Evolutionary conservation across 30 jellyfish, hydroid and myxozoan species (phyloP), one percentile per base, ranked within the genome.

Genomic region (Nemopilema nomurai): DNA sequence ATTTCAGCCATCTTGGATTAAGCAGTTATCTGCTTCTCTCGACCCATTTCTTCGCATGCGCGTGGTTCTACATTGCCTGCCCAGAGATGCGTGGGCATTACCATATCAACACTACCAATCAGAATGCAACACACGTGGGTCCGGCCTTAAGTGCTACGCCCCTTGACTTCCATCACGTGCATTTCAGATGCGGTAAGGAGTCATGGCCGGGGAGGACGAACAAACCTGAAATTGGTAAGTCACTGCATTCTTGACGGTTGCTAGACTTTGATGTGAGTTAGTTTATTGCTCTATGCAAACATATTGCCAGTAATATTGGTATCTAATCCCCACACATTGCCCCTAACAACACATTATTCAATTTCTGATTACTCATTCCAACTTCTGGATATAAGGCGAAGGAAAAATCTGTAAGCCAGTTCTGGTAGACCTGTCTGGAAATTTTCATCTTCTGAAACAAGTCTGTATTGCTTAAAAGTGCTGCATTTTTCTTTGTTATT

Each of bases 1-100:
- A 70, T 70, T 29, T 70, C 69, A 73, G 83, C 69, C 29, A 30
- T 20, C 30, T 73, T 32, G 83, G 70, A 22, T 30, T 73, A 66
- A 30, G 41, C 70, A 73, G 83, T 32, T 85, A 74, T 69, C 71
- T 85, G 83, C 20, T 53, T 30, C 41, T 85, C 65, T 16, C 76
- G 49, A 74, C 73, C 18, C 94, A 85, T 41, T 75, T 20, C 16
- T 74, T 72, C 76, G 88, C 94, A 1, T 85, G 94, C 65, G 62
- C 32, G 6, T 85, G 89, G 89, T 85, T 85, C 74, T 32, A 51
- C 72, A 1, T 74, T 51, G 89, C 87, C 25, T 85, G 94, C 67
- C 53, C 75, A 49, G 51, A 26, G 22, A 67, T 67, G 6, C 28
- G 49, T 20, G 33, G 9, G 8, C 49, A 67, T 67, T 23, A 67